phyloP scores from a whole-genome alignment of 2,888 invertebrate species.

The Amorpha juglandis region DNA sequence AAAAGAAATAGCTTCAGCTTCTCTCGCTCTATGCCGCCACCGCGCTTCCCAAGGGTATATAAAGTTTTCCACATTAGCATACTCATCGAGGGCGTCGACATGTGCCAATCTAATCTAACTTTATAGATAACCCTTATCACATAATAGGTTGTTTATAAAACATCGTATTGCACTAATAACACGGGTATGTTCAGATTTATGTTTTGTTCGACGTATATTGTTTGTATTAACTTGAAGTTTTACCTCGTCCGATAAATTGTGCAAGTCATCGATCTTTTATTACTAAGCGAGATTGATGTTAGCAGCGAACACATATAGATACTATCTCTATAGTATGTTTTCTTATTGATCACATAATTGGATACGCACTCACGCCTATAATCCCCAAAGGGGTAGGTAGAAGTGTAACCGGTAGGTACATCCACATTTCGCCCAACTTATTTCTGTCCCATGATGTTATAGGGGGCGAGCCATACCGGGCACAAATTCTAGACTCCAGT shows the following conservation, averaged over 20 bases:
- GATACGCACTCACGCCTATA: too few relatives aligned
- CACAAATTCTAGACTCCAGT: too few relatives aligned
- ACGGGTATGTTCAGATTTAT: conserved; percentile 14
- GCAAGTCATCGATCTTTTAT: not conserved
- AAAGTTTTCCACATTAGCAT: conserved; percentile 3
- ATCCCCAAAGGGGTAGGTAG: too few relatives aligned
- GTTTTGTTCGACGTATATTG: not conserved
- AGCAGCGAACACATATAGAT: too few relatives aligned
- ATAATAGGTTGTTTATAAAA: conserved; percentile 23
- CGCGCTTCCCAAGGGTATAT: not conserved
- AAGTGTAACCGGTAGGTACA: too few relatives aligned
- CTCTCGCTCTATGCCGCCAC: too few relatives aligned
- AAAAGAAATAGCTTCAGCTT: too few relatives aligned
- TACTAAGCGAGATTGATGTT: not conserved
- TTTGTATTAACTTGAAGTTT: not conserved
- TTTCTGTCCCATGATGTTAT: too few relatives aligned
- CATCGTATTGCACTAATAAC: conserved; percentile 23
- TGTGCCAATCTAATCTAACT: conserved; percentile 12
- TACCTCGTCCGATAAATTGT: not conserved
- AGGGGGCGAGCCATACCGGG: too few relatives aligned
- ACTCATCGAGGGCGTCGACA: conserved; percentile 17
- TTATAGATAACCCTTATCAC: conserved; percentile 7
- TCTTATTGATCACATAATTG: too few relatives aligned
- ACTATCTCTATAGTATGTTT: too few relatives aligned
- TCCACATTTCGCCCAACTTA: too few relatives aligned